Evolutionary conservation across 2,888 invertebrate species (phyloP).

Genomic region (Crepidodera aurea): DNA sequence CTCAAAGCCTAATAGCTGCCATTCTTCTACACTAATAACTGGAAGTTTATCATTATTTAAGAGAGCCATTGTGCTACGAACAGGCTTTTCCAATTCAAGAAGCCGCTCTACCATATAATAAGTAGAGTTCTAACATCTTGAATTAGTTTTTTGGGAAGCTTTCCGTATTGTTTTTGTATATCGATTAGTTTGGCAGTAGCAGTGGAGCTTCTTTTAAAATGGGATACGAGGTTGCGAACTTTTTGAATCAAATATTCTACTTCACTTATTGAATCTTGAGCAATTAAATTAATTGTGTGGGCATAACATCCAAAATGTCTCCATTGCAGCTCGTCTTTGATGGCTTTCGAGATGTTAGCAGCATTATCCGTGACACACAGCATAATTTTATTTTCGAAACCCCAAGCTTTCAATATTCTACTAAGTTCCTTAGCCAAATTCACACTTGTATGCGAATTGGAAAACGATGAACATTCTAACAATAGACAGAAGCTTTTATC

Average conservation of each 20-base stretch:
- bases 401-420: constrained; percentile 35
- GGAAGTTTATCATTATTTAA: too few species aligned
- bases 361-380: constrained; percentile 44
- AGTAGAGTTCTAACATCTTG: constrained; percentile 43
- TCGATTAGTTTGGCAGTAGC: constrained; percentile 11
- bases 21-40: too few species aligned
- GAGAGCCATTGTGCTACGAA: too few species aligned
- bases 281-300: constrained; percentile 43
- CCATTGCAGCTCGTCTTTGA: constrained; percentile 31
- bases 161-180: constrained; percentile 23
- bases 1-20: too few species aligned
- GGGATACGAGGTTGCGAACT: not conserved
- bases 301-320: constrained; percentile 43
- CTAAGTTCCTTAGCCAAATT: constrained; percentile 45
- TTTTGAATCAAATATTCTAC: constrained; percentile 30
- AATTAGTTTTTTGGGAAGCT: constrained; percentile 30
- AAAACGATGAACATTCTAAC: constrained; percentile 38
- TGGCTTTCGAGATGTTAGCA: constrained; percentile 41
- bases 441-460: constrained; percentile 41
- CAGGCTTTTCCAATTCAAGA: too few species aligned
- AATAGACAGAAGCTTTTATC: constrained; percentile 43
- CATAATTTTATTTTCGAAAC: constrained; percentile 37
- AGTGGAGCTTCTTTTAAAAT: not conserved
- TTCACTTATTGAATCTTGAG: constrained; percentile 5
- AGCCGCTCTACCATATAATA: constrained; percentile 43